Percentiles rank a stretch among this genome's conserved stretches.
phyloP scores from a whole-genome alignment of 2,113 vertebrate species.

The Epinephelus moara region DNA sequence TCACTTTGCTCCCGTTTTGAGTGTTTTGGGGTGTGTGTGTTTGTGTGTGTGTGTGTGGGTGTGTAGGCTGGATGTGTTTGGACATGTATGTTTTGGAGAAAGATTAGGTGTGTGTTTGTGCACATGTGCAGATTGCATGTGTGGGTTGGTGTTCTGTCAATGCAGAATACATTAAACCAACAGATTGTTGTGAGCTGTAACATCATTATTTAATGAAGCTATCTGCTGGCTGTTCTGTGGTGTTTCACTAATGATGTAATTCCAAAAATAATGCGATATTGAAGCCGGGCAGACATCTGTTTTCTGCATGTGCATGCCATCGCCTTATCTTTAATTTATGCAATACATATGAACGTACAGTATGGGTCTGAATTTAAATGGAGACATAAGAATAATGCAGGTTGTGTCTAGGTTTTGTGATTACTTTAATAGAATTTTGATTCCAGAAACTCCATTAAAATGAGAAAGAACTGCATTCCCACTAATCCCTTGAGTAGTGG shows the following conservation, averaged over 20 bases:
- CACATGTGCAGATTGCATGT: neutral
- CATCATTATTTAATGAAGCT: conserved; percentile 57
- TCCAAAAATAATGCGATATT: conserved; percentile 35
- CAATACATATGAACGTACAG: neutral
- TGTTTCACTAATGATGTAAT: conserved; percentile 54
- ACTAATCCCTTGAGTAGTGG: neutral
- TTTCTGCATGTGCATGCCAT: neutral
- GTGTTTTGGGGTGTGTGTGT: too few species aligned
- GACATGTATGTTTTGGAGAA: neutral
- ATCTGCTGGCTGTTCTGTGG: conserved; percentile 38
- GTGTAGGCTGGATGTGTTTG: neutral
- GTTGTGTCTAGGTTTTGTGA: neutral
- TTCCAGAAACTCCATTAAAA: conserved; percentile 1
- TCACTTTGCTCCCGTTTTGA: conserved; percentile 27
- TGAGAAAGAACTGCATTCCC: neutral
- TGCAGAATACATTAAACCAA: conserved; percentile 41
- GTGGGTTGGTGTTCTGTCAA: conserved; percentile 43
- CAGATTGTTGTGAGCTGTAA: conserved; percentile 47
- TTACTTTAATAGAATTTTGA: neutral
- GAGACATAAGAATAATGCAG: neutral
- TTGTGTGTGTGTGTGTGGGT: neutral
- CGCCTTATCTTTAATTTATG: conserved; percentile 21
- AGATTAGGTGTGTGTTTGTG: neutral
- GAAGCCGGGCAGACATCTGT: conserved; percentile 38
- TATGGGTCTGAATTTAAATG: neutral